Base-by-base conservation (phyloP, 2,113 vertebrate species). In the Glaucomys volans region DNA sequence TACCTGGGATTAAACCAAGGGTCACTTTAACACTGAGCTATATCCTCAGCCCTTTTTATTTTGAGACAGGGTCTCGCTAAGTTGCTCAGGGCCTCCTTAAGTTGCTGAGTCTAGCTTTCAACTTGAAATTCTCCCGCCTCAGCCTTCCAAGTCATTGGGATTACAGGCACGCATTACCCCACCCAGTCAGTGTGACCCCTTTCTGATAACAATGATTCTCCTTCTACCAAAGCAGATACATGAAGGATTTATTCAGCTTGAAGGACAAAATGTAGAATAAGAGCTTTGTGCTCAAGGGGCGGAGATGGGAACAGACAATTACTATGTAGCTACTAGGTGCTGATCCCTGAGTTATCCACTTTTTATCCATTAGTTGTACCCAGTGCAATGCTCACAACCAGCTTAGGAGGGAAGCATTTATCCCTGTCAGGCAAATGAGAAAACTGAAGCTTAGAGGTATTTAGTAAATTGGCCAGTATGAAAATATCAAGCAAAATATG, bases 401-500 rank as follows among this genome's bases (percentile, higher is more conserved):
- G 47, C n/a, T 76, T 52, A 10, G 11, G n/a, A 92, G 79, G 64
- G 22, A 44, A 30, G 8, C 66, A 37, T 50, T 90, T 52, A 74
- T 35, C 24, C n/a, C 37, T 88, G 75, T 52, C 64, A 67, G 62
- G 9, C n/a, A 82, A 94, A 66, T 4, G 13, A 92, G 54, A 62
- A 80, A 91, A 77, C 50, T 74, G 40, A 93, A 94, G 71, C 67
- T 80, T 64, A 44, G 17, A 47, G 26, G 42, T 35, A 26, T 75
- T 72, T 67, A 90, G 79, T 54, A 80, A 93, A 74, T 74, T 52
- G 50, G 28, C 82, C n/a, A 42, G 32, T 62, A 47, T 32, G 82
- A 87, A 97, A 96, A 79, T 40, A 93, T 42, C 85, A 90, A 86
- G 71, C 50, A 40, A 93, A 94, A 69, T 92, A 96, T 69, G 75